phyloP scores from a whole-genome alignment of 2,797 vertebrate genomes.

The Otolemur crassicaudatus region DNA sequence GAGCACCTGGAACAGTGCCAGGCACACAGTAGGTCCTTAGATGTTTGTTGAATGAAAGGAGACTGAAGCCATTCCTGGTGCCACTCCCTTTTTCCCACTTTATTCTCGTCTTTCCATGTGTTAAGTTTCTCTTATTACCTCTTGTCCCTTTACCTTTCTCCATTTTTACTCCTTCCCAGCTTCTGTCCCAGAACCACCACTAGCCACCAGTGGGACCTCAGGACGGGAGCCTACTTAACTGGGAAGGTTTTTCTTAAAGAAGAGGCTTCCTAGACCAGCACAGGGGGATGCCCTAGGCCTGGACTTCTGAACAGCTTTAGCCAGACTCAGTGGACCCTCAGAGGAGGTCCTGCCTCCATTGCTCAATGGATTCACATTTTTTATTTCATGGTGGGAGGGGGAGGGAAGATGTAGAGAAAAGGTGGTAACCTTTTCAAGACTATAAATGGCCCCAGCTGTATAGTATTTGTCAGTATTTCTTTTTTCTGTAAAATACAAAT shows the following conservation, averaged over 20 bases:
- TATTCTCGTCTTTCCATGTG: not conserved
- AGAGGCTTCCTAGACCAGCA: not conserved
- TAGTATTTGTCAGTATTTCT: slow-evolving; percentile 56
- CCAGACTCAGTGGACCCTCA: no score
- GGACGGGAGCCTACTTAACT: not conserved
- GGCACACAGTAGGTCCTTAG: accelerated
- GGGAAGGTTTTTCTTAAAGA: not conserved
- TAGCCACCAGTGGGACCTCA: not conserved
- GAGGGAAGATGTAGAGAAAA: not conserved
- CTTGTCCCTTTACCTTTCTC: not conserved
- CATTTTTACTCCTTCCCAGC: not conserved
- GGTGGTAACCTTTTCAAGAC: not conserved
- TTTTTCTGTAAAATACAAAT: slow-evolving; percentile 57
- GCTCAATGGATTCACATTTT: not conserved
- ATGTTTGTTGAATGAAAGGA: not conserved
- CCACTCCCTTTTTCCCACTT: not conserved
- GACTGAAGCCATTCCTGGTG: accelerated
- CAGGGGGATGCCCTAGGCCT: no score
- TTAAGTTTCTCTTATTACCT: not conserved
- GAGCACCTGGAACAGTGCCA: accelerated
- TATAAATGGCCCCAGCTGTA: slow-evolving; percentile 39
- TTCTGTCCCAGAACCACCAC: not conserved
- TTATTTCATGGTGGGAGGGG: not conserved
- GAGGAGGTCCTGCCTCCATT: no score
- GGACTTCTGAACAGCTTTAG: not conserved